Percentiles rank a stretch among this genome's conserved stretches.
phyloP scores from a whole-genome alignment of 1,140 invertebrate species.

The Drosophila prosaltans region DNA sequence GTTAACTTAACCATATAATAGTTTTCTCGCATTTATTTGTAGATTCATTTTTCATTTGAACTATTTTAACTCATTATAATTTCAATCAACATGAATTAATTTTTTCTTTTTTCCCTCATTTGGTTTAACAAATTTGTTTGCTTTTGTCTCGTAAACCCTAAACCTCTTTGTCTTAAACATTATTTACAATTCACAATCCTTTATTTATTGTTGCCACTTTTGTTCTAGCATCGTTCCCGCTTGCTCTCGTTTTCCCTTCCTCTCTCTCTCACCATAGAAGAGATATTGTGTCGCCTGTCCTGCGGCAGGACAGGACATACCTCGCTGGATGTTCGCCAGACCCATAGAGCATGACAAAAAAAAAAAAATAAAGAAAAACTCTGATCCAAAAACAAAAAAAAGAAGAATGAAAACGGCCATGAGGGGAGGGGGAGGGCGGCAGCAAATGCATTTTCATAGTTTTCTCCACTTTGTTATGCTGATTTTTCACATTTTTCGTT shows the following conservation, averaged over 20 bases:
- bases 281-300: slow-evolving; percentile 46
- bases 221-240: neutral
- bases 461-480: slow-evolving; percentile 72
- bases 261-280: neutral
- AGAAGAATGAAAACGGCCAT: slow-evolving; percentile 45
- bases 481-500: slow-evolving; percentile 66
- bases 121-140: slow-evolving; percentile 12
- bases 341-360: slow-evolving; percentile 35
- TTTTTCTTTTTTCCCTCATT: neutral
- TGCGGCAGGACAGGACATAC: slow-evolving; percentile 28
- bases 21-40: neutral
- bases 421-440: neutral
- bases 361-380: neutral
- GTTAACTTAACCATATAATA: no score
- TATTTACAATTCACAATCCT: slow-evolving; percentile 36
- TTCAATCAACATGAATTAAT: neutral
- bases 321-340: slow-evolving; percentile 55
- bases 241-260: slow-evolving; percentile 7
- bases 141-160: slow-evolving; percentile 9
- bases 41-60: neutral
- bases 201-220: slow-evolving; percentile 12
- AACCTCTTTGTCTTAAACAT: slow-evolving; percentile 24
- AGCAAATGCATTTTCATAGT: slow-evolving; percentile 65
- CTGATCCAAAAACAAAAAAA: neutral
- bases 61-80: neutral